Base-by-base conservation (phyloP, 2,888 invertebrate genomes). In the Netelia inedita region DNA sequence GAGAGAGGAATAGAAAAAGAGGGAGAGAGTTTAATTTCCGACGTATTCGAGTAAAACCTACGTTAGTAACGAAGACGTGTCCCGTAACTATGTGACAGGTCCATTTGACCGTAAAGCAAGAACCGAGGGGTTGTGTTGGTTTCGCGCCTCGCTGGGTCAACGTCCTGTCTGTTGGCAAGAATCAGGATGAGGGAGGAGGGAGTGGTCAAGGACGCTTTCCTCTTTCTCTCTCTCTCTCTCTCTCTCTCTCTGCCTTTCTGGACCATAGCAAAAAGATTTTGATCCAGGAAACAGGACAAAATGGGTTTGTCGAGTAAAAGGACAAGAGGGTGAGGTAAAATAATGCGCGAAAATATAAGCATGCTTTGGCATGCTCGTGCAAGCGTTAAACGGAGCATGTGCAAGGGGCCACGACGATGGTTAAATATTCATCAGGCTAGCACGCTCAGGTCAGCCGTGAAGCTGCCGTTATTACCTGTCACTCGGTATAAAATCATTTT, bases 401-500 rank as follows among this genome's bases (percentile, higher is more conserved):
- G 61, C 61, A 61, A 61, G 61, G 53, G 78, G 79, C 65, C 65
- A 61, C 72, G 68, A 68, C 80, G 83, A 72, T 72, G 72, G 85
- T 90, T 89, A 88, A 90, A 90, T 89, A 90, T 90, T 91, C 90
- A 87, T 87, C 82, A 82, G 69, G 69, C 63, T 50, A 72, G 87
- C 28, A 79, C 53, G 83, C 66, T 74, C 85, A 84, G 88, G 88
- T 89, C 89, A 87, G 83, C 88, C 88, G 87, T 87, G 89, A 90
- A 89, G 88, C 88, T 86, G 85, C 86, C 90, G 87, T 91, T 90
- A 91, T 92, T 92, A 91, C 92, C 92, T 92, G 93, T 92, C 92
- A 91, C 90, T 89, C 88, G 91, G 83, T 90, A 91, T 92, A 91
- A 92, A 92, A 92, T 92, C 92, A 92, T 91, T 91, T 90, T 89